These are phyloP conservation scores for Eumaeus atala DNA, from an alignment of 1,140 invertebrate species.

Conservation along the genomic window DNA sequence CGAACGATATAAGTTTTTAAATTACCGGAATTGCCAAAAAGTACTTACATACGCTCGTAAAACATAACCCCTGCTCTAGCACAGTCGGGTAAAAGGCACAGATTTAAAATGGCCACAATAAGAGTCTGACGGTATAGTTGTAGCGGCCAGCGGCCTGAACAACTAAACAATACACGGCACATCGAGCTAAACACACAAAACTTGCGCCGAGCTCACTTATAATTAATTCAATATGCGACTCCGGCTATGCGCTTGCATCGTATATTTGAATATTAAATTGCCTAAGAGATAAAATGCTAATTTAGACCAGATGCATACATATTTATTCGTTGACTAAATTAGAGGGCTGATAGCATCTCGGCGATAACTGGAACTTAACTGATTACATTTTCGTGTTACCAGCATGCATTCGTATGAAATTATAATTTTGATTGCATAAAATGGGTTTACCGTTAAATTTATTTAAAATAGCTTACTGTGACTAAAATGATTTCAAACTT, in stretches of 20 bases:
- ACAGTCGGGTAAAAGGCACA: no score
- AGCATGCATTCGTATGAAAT: neutral
- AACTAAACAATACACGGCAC: conserved; percentile 14
- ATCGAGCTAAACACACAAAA: conserved; percentile 22
- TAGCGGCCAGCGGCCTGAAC: no score
- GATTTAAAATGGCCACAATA: no score
- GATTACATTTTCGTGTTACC: conserved; percentile 41
- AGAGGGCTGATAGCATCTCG: conserved; percentile 41
- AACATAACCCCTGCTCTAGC: no score
- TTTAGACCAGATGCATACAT: conserved; percentile 52
- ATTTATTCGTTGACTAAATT: conserved; percentile 47
- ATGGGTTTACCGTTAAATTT: no score
- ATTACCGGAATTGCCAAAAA: no score
- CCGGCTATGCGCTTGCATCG: conserved; percentile 49
- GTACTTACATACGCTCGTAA: no score
- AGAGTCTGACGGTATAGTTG: no score
- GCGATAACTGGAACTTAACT: conserved; percentile 24
- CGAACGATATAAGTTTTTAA: no score
- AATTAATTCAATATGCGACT: conserved; percentile 57
- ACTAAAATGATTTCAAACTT: no score
- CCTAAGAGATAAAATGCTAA: conserved; percentile 69
- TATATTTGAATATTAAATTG: conserved; percentile 66
- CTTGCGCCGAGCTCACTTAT: conserved; percentile 23
- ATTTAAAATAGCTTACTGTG: no score
- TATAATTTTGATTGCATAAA: no score